phyloP scores from a whole-genome alignment of 92 coral and sea anemone species.

The Galaxea fascicularis region DNA sequence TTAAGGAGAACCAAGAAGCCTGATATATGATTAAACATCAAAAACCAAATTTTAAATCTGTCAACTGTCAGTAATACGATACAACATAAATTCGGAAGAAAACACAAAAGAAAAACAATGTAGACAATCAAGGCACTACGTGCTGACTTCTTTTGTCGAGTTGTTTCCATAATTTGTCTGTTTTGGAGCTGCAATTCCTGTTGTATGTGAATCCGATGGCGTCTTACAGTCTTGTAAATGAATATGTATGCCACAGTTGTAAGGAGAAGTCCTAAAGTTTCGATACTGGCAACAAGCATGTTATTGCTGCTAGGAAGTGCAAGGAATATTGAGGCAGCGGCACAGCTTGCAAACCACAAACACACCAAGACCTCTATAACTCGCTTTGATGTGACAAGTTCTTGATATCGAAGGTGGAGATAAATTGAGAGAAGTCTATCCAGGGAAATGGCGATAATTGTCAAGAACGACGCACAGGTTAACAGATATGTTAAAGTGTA shows the following conservation, averaged over 20 bases:
- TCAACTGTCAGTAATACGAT: not conserved
- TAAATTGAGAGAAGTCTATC: conserved; percentile 48
- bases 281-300: not conserved
- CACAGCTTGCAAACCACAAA: conserved; percentile 40
- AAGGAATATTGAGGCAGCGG: not conserved
- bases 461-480: conserved; percentile 27
- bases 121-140: conserved; percentile 30
- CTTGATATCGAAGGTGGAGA: conserved; percentile 62
- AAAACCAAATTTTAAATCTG: not conserved
- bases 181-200: not conserved
- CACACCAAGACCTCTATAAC: conserved; percentile 11
- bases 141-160: conserved; percentile 27
- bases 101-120: conserved; percentile 33
- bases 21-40: not conserved
- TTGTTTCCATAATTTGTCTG: not conserved
- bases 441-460: conserved; percentile 36
- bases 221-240: conserved; percentile 15
- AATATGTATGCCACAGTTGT: conserved; percentile 19
- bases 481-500: not conserved
- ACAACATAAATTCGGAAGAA: conserved; percentile 22
- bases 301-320: conserved; percentile 2
- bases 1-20: conserved; percentile 31
- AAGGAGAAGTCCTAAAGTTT: conserved; percentile 2
- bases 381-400: conserved; percentile 41
- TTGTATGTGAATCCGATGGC: conserved; percentile 35